phyloP scores from a whole-genome alignment of 2,797 vertebrate genomes.

The Siniperca obscura region DNA sequence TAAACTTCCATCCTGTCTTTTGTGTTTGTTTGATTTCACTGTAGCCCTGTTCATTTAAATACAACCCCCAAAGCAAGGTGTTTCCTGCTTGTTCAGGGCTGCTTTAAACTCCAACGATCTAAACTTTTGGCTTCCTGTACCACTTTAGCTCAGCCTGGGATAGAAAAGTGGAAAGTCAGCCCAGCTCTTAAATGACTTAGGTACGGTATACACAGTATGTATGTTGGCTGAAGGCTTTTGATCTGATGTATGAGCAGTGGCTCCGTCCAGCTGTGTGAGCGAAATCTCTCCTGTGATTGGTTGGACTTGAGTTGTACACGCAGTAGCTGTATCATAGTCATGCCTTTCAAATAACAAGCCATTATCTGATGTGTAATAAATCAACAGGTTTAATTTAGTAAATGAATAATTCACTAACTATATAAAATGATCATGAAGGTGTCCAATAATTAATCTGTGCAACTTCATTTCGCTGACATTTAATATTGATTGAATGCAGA shows the following conservation, averaged over 20 bases:
- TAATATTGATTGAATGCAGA: slow-evolving; percentile 36
- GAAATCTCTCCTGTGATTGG: slow-evolving; percentile 25
- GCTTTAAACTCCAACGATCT: not conserved
- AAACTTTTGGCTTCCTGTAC: slow-evolving; percentile 7
- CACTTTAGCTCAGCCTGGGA: not conserved
- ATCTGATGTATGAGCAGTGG: slow-evolving; percentile 18
- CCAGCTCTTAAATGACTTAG: slow-evolving; percentile 19
- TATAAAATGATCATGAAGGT: slow-evolving; percentile 51
- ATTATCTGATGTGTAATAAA: slow-evolving; percentile 22
- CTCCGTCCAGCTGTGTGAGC: slow-evolving; percentile 33
- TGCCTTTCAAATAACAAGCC: slow-evolving; percentile 42
- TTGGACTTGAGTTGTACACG: not conserved
- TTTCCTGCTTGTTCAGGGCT: not conserved
- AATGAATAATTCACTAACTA: slow-evolving; percentile 34
- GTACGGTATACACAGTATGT: not conserved
- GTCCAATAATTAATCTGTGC: slow-evolving; percentile 40
- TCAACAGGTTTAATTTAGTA: slow-evolving; percentile 35
- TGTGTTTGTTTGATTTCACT: slow-evolving; percentile 20
- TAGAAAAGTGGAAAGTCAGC: slow-evolving; percentile 20
- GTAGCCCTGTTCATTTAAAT: not conserved
- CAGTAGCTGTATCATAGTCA: slow-evolving; percentile 57
- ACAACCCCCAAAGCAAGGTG: not conserved
- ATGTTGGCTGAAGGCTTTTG: slow-evolving; percentile 11
- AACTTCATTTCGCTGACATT: slow-evolving; percentile 37
- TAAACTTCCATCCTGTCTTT: not conserved